Conservation (phyloP, 2,888 invertebrate species). For the Helobdella robusta region DNA sequence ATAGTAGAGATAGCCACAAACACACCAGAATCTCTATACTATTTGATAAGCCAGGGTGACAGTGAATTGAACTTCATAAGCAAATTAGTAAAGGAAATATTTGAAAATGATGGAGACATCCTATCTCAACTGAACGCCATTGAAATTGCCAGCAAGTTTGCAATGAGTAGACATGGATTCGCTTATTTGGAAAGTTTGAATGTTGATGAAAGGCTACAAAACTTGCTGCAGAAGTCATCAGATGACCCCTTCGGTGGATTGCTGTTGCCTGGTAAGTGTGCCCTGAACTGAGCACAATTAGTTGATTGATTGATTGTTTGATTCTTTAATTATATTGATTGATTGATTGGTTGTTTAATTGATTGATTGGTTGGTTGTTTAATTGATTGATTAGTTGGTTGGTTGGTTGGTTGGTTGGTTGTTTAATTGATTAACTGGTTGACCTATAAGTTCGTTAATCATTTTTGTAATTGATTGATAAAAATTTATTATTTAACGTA, state of each 20-base stretch:
- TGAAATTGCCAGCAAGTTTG: constrained; percentile 66
- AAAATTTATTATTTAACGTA: too few relatives aligned
- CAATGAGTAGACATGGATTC: constrained; percentile 63
- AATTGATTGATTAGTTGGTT: too few relatives aligned
- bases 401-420: too few relatives aligned
- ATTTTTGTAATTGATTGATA: neutral
- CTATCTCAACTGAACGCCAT: constrained; percentile 70
- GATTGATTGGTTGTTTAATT: too few relatives aligned
- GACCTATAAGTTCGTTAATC: too few relatives aligned
- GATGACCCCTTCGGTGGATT: constrained; percentile 58
- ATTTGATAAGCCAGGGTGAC: neutral
- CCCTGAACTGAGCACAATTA: neutral
- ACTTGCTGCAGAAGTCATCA: constrained; percentile 56
- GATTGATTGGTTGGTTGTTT: too few relatives aligned
- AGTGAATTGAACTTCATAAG: constrained; percentile 53
- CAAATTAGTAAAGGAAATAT: constrained; percentile 58
- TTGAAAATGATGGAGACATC: constrained; percentile 59
- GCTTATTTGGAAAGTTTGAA: constrained; percentile 62
- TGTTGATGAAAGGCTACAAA: constrained; percentile 59
- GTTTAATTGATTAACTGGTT: too few relatives aligned
- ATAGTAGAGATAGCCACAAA: constrained; percentile 9
- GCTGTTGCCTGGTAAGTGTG: constrained; percentile 56
- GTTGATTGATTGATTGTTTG: too few relatives aligned
- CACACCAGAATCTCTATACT: neutral
- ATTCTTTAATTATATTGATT: too few relatives aligned